Evolutionary conservation across 2,113 vertebrate species (phyloP).

Genomic region (Aegypius monachus): DNA sequence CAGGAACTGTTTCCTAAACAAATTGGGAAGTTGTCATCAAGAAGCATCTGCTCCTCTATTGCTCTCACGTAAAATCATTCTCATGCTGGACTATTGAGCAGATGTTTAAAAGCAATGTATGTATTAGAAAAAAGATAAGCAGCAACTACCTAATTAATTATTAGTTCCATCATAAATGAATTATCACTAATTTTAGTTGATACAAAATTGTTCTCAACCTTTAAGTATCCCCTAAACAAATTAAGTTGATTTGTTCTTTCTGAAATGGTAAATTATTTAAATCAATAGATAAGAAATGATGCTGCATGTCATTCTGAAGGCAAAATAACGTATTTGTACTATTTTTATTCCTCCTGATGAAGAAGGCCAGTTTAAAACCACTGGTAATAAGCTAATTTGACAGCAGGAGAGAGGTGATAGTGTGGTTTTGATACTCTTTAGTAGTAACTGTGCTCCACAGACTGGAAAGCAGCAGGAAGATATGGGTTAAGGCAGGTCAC

Average conservation of each 20-base stretch:
- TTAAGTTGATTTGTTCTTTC: constrained; percentile 2
- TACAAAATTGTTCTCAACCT: constrained; percentile 39
- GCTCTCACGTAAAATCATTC: constrained; percentile 61
- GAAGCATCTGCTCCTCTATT: constrained; percentile 70
- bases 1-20: constrained; percentile 68
- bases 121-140: constrained; percentile 55
- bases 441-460: neutral
- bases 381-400: neutral
- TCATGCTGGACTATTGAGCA: constrained; percentile 40
- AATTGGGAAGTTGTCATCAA: constrained; percentile 64
- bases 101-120: constrained; percentile 55
- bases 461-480: neutral
- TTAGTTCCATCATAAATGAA: constrained; percentile 55
- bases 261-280: constrained; percentile 33
- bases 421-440: neutral
- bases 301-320: neutral
- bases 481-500: neutral
- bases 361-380: neutral
- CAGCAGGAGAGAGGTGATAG: neutral
- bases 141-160: constrained; percentile 56
- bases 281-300: neutral
- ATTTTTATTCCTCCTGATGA: neutral
- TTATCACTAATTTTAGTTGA: constrained; percentile 42
- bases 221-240: constrained; percentile 51
- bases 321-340: neutral